These are phyloP conservation scores for Pherbina coryleti DNA, from an alignment of 2,888 invertebrate species.

Conservation along the genomic window DNA sequence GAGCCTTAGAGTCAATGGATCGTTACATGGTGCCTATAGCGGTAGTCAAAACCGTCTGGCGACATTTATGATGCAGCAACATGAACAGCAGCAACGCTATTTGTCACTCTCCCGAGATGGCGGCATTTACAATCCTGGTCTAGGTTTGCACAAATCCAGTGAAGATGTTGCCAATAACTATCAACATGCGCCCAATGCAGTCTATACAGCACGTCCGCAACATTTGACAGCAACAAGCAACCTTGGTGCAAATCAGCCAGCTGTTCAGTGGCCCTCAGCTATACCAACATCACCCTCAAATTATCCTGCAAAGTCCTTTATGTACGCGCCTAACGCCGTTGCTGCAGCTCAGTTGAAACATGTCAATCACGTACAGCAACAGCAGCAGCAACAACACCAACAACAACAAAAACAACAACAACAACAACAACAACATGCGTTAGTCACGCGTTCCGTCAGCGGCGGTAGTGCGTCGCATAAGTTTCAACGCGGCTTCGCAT, in stretches of 20 bases:
- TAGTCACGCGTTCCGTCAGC: constrained; percentile 47
- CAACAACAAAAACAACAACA: constrained; percentile 19
- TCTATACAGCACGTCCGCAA: constrained; percentile 8
- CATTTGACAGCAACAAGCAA: constrained; percentile 41
- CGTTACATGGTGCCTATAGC: background rate
- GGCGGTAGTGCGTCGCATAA: constrained; percentile 51
- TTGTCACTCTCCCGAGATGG: constrained; percentile 50
- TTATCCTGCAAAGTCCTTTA: constrained; percentile 57
- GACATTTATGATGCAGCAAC: constrained; percentile 50
- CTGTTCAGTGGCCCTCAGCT: constrained; percentile 66
- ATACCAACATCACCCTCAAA: constrained; percentile 68
- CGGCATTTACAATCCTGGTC: constrained; percentile 53
- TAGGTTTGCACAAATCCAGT: constrained; percentile 56
- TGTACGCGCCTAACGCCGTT: constrained; percentile 51
- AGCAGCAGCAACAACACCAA: constrained; percentile 30
- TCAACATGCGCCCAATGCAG: constrained; percentile 21
- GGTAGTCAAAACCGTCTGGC: constrained; percentile 48
- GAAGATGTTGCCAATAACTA: constrained; percentile 51
- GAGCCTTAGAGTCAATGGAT: constrained; percentile 27
- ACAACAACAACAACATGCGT: constrained; percentile 19
- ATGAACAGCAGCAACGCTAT: constrained; percentile 53
- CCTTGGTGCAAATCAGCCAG: constrained; percentile 39
- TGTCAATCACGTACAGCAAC: constrained; percentile 14
- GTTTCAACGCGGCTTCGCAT: constrained; percentile 62
- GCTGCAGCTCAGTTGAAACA: constrained; percentile 17